These are phyloP conservation scores for Saxidomus purpurata DNA, from an alignment of 1,140 invertebrate genomes.

Conservation along the genomic window DNA sequence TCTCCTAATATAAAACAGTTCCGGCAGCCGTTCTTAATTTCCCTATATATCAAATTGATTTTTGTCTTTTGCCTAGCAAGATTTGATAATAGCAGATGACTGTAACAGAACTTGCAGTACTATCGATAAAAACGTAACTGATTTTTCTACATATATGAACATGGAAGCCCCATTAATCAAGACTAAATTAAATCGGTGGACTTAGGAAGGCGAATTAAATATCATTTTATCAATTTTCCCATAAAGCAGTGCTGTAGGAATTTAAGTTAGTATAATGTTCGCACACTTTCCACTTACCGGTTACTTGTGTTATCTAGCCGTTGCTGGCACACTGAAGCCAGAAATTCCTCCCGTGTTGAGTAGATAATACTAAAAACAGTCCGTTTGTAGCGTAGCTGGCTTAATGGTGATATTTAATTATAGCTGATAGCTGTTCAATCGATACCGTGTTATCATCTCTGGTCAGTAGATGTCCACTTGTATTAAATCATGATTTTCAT, in stretches of 20 bases:
- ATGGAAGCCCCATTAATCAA: constrained; percentile 45
- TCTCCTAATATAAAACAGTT: constrained; percentile 39
- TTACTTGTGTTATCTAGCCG: constrained; percentile 27
- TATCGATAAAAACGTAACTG: constrained; percentile 33
- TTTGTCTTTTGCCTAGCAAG: constrained; percentile 51
- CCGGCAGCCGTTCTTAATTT: constrained; percentile 23
- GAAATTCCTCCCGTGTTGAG: constrained; percentile 52
- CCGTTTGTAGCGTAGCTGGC: constrained; percentile 9
- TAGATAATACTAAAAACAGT: constrained; percentile 44
- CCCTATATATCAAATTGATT: constrained; percentile 46
- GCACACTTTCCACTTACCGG: neutral
- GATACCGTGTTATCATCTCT: constrained; percentile 6
- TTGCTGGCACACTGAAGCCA: constrained; percentile 24
- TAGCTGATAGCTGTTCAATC: constrained; percentile 37
- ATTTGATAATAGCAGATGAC: constrained; percentile 36
- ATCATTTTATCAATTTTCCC: constrained; percentile 66
- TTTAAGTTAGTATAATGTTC: constrained; percentile 2
- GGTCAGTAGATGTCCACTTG: constrained; percentile 37
- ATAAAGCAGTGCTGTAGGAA: neutral
- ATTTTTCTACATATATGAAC: neutral
- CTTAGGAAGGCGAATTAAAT: constrained; percentile 61
- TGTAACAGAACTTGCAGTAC: neutral
- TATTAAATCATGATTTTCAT: constrained; percentile 21
- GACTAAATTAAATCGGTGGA: constrained; percentile 53
- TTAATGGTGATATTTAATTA: constrained; percentile 35